Percentiles rank a stretch among this genome's conserved stretches.
phyloP scores from a whole-genome alignment of 1,140 invertebrate genomes.

The Helicoverpa zea region DNA sequence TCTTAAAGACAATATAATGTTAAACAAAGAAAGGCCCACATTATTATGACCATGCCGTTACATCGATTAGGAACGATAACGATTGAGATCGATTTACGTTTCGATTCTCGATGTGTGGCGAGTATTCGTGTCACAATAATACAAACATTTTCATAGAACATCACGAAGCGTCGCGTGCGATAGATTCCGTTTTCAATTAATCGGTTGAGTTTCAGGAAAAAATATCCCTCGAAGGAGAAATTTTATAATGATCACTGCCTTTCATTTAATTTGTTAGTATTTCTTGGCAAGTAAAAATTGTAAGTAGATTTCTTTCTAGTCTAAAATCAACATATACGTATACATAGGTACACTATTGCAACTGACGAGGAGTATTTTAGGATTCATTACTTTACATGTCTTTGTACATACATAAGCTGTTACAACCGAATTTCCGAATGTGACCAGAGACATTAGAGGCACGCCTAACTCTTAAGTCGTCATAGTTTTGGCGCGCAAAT shows the following conservation, averaged over 20 bases:
- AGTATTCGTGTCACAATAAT: slow-evolving; percentile 34
- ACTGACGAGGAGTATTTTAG: too few relatives aligned
- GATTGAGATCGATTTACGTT: slow-evolving; percentile 39
- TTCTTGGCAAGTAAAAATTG: too few relatives aligned
- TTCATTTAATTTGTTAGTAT: too few relatives aligned
- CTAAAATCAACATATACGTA: too few relatives aligned
- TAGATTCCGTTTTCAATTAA: slow-evolving; percentile 14
- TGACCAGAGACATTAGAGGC: too few relatives aligned
- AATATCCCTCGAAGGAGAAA: slow-evolving; percentile 12
- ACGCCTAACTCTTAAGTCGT: too few relatives aligned
- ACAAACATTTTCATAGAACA: slow-evolving; percentile 36
- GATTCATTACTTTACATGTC: too few relatives aligned
- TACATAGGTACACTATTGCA: too few relatives aligned
- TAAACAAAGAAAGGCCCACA: neutral
- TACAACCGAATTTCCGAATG: too few relatives aligned
- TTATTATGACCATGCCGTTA: slow-evolving; percentile 33
- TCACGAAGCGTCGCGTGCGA: slow-evolving; percentile 26
- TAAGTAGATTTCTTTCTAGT: too few relatives aligned
- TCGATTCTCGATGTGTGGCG: slow-evolving; percentile 41
- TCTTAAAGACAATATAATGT: slow-evolving; percentile 15
- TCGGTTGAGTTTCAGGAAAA: slow-evolving; percentile 23
- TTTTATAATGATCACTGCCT: neutral
- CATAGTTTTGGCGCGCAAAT: neutral
- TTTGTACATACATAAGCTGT: too few relatives aligned
- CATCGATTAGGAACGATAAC: slow-evolving; percentile 48